phyloP scores from a whole-genome alignment of 1,140 invertebrate species.

The Maniola jurtina region DNA sequence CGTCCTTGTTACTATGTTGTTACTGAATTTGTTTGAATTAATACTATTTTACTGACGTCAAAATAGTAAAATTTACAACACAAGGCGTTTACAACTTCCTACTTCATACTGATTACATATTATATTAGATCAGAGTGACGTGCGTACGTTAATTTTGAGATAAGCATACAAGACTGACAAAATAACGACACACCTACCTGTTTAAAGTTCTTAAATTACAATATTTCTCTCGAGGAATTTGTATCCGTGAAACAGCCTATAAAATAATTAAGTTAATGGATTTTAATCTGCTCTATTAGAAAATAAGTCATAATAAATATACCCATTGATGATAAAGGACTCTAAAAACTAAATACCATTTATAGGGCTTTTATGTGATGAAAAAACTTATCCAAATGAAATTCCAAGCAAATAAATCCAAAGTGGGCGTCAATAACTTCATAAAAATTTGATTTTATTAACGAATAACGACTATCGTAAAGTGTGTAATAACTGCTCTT shows the following conservation, averaged over 20 bases:
- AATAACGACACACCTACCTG: slow-evolving; percentile 15
- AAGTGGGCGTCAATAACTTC: background rate
- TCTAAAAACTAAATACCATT: too few relatives aligned
- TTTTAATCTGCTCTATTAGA: background rate
- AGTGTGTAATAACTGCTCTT: background rate
- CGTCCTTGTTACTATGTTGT: background rate
- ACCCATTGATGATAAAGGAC: too few relatives aligned
- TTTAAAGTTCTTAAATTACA: slow-evolving; percentile 14
- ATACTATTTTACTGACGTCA: slow-evolving; percentile 10
- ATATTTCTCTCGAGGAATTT: slow-evolving; percentile 22
- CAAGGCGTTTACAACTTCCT: slow-evolving; percentile 27
- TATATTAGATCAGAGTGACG: slow-evolving; percentile 14
- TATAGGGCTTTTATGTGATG: too few relatives aligned
- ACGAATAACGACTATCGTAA: background rate
- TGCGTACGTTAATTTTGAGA: slow-evolving; percentile 21
- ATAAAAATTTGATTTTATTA: background rate
- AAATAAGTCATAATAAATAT: background rate
- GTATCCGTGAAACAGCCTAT: slow-evolving; percentile 12
- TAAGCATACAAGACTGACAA: slow-evolving; percentile 17
- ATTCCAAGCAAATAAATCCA: background rate
- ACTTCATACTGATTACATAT: slow-evolving; percentile 21
- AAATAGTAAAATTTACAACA: slow-evolving; percentile 8
- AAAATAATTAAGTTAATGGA: background rate
- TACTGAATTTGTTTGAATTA: background rate
- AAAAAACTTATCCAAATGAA: too few relatives aligned